Percentiles rank a stretch among this genome's conserved stretches.
Conservation (phyloP, 2,797 vertebrate genomes). For the Neosilurus mollespiculum region DNA sequence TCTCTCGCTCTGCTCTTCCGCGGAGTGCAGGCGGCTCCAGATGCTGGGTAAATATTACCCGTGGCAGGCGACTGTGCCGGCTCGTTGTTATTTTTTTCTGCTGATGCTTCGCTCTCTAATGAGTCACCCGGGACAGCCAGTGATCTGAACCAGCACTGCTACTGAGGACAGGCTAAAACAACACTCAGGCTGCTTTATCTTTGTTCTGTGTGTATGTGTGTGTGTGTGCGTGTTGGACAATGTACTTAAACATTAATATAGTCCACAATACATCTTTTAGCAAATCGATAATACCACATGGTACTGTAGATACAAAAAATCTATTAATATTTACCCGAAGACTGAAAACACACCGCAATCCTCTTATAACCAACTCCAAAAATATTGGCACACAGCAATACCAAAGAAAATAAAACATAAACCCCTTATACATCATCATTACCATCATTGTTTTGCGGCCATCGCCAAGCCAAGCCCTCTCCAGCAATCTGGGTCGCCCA, state of each 20-base stretch:
- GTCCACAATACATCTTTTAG: conserved; percentile 21
- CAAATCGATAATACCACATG: conserved; percentile 4
- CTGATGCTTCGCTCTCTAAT: conserved; percentile 69
- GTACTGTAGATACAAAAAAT: not conserved
- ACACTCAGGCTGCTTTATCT: conserved; percentile 25
- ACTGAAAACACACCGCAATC: not conserved
- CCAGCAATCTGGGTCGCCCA: too few species aligned
- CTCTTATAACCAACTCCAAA: not conserved
- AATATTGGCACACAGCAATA: too few species aligned
- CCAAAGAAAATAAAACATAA: not conserved
- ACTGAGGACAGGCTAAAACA: conserved; percentile 29
- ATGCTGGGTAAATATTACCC: conserved; percentile 70
- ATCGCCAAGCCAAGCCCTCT: too few species aligned
- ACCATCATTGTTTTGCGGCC: too few species aligned
- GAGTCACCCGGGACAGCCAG: conserved; percentile 66
- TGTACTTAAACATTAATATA: conserved; percentile 16
- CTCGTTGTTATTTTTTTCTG: conserved; percentile 62
- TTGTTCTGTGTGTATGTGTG: conserved; percentile 3
- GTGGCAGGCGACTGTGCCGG: conserved; percentile 59
- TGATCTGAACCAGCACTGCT: conserved; percentile 39
- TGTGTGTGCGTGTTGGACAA: conserved; percentile 31
- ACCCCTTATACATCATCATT: not conserved
- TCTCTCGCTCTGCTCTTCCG: conserved; percentile 35
- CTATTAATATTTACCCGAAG: not conserved
- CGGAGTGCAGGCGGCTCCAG: conserved; percentile 61